Conservation (phyloP, 2,797 vertebrate genomes). For the Centroberyx gerrardi region DNA sequence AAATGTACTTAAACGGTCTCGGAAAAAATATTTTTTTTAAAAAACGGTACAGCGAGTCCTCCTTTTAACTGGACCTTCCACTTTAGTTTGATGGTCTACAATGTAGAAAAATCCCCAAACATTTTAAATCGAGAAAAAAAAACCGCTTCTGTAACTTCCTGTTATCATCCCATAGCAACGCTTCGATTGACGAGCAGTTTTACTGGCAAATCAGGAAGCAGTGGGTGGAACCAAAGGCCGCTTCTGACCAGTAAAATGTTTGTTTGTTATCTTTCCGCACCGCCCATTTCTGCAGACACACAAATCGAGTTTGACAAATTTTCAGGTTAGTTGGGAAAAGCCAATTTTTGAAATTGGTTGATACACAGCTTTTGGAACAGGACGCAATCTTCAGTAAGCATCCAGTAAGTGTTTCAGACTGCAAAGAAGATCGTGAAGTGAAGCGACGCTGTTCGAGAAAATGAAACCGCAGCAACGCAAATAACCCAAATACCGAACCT, state of each 20-base stretch:
- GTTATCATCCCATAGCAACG: not conserved
- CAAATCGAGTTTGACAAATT: slow-evolving; percentile 13
- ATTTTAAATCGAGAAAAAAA: not conserved
- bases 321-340: not conserved
- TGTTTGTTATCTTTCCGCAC: not conserved
- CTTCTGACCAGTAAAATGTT: slow-evolving; percentile 55
- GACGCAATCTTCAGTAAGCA: not conserved
- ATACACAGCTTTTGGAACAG: too few species aligned
- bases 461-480: not conserved
- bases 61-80: too few species aligned
- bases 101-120: not conserved
- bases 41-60: too few species aligned
- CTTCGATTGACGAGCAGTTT: not conserved
- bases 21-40: too few species aligned
- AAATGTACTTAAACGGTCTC: too few species aligned
- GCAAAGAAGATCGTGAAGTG: not conserved
- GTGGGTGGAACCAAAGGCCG: not conserved
- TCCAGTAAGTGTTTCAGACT: too few species aligned
- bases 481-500: too few species aligned
- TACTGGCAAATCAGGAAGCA: slow-evolving; percentile 61
- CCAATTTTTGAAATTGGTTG: not conserved
- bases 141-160: slow-evolving; percentile 26
- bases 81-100: not conserved
- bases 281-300: slow-evolving; percentile 17
- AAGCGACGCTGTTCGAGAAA: not conserved